Base-by-base conservation (phyloP, 2,797 vertebrate genomes). In the Karalla daura region DNA sequence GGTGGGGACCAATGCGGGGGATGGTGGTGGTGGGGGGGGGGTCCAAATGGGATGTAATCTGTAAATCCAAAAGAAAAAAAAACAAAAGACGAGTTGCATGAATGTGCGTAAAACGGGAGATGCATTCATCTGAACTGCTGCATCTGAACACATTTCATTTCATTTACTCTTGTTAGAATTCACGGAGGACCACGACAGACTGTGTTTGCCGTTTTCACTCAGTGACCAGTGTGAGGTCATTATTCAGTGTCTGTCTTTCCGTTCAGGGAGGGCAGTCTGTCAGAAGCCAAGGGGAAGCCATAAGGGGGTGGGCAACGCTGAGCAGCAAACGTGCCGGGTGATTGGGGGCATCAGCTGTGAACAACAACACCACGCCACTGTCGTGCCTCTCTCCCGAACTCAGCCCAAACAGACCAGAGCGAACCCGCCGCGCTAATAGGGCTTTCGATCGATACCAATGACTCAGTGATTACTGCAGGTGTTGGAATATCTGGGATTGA, bases 1-100 rank as follows among this genome's bases (percentile, higher is more conserved):
- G 12, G 8, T 35, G 51, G 41, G 17, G n/a, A 13, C n/a, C n/a
- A n/a, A n/a, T n/a, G n/a, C n/a, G n/a, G n/a, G n/a, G n/a, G n/a
- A n/a, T n/a, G n/a, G n/a, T n/a, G n/a, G 13, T 59, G 4, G 15
- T 11, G 15, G 1, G 20, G n/a, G 37, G 0, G 5, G 47, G 2
- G 37, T 64, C 49, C 50, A 83, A 78, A 69, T 1, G 15, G 45
- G 32, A 59, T 73, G 55, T 45, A 76, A 80, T 61, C 40, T 46
- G 40, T 36, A 61, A 2, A 13, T 73, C 27, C 8, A 46, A 55
- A 9, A 49, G 2, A 5, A n/a, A 15, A 49, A 27, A 13, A 15
- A 2, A 17, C 5, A 13, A 13, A 41, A 15, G 12, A 3, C 25
- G 3, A 24, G 7, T 46, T 46, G 35, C 44, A 39, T 59, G 14